Conservation (phyloP, 1,140 invertebrate genomes). For the Drosophila equinoxialis region DNA sequence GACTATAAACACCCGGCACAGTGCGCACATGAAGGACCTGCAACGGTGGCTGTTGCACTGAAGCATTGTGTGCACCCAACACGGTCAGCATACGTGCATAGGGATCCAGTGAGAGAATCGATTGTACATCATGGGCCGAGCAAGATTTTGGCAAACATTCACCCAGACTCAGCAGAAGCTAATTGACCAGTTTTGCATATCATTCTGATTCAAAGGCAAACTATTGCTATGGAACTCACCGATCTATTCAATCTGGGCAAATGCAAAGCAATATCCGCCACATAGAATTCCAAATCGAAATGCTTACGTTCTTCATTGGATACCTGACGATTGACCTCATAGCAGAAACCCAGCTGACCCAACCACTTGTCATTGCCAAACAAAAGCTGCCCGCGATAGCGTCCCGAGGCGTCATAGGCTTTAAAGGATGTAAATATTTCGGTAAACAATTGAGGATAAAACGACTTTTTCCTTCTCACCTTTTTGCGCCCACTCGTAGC, state of each 20-base stretch:
- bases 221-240: slow-evolving; percentile 39
- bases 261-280: slow-evolving; percentile 61
- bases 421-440: background rate
- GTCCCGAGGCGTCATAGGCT: slow-evolving; percentile 92
- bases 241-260: slow-evolving; percentile 58
- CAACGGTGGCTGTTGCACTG: slow-evolving; percentile 54
- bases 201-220: too few relatives aligned
- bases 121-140: slow-evolving; percentile 85
- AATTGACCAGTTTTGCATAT: too few relatives aligned
- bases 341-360: slow-evolving; percentile 85
- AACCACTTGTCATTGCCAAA: slow-evolving; percentile 93
- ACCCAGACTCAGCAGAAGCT: slow-evolving; percentile 83
- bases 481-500: slow-evolving; percentile 75
- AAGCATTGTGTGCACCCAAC: slow-evolving; percentile 58
- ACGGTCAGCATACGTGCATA: slow-evolving; percentile 83
- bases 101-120: slow-evolving; percentile 85
- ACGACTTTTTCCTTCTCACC: slow-evolving; percentile 52
- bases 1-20: slow-evolving; percentile 88
- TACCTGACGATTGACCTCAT: slow-evolving; percentile 72
- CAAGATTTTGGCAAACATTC: slow-evolving; percentile 90
- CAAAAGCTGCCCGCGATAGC: slow-evolving; percentile 90
- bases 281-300: slow-evolving; percentile 74
- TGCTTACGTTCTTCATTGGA: slow-evolving; percentile 66
- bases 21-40: slow-evolving; percentile 86
- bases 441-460: too few relatives aligned